These are phyloP conservation scores for Nymphalis polychloros DNA, from an alignment of 2,888 invertebrate species.

Conservation along the genomic window DNA sequence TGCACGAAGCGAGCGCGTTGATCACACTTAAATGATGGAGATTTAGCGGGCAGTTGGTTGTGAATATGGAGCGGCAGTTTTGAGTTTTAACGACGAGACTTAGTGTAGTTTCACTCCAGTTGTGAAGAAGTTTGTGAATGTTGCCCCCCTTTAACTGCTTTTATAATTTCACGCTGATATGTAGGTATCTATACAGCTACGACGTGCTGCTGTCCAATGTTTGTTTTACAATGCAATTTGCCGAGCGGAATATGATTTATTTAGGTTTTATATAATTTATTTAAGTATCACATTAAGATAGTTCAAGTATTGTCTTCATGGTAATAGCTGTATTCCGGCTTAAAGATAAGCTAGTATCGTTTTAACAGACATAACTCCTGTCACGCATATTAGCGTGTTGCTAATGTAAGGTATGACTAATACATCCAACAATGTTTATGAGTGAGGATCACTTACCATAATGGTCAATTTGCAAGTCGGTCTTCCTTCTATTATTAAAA, in stretches of 20 bases:
- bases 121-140: slow-evolving; percentile 23
- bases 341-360: too few species aligned
- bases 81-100: slow-evolving; percentile 62
- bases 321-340: too few species aligned
- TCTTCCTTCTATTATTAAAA: too few species aligned
- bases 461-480: too few species aligned
- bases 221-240: neutral
- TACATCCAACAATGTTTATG: too few species aligned
- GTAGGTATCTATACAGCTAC: neutral
- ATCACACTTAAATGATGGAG: slow-evolving; percentile 53
- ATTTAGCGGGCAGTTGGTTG: slow-evolving; percentile 54
- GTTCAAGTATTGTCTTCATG: too few species aligned
- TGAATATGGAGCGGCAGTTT: slow-evolving; percentile 60
- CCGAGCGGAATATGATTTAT: too few species aligned
- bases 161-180: slow-evolving; percentile 1
- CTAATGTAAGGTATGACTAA: too few species aligned
- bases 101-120: slow-evolving; percentile 40
- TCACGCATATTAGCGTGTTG: too few species aligned
- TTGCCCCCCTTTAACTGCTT: slow-evolving; percentile 22
- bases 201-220: neutral
- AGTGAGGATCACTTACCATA: too few species aligned
- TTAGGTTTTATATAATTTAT: neutral
- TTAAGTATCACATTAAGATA: neutral
- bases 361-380: too few species aligned
- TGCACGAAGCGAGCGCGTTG: slow-evolving; percentile 40